Base-by-base conservation (phyloP, 2,888 invertebrate species). In the Caenorhabditis sulstoni region DNA sequence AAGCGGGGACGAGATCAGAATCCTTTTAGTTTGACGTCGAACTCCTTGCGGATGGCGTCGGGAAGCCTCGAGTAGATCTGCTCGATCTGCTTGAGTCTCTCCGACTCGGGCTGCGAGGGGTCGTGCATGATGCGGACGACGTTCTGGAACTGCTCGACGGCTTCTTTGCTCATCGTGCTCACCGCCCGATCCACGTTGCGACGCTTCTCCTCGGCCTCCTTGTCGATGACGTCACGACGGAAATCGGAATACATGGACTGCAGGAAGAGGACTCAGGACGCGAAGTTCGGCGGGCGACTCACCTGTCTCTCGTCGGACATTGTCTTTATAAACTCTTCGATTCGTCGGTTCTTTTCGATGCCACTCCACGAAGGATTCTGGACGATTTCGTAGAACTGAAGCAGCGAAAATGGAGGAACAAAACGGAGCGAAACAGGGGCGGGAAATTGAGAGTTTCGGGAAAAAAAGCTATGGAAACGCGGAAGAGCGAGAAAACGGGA, bases 361-460 rank as follows among this genome's bases (percentile, higher is more conserved):
- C 74, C 79, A 45, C 77, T 71, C 84, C 83, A 84, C 16, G 70
- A 57, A 1, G 83, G 82, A 70, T 86, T 66, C 55, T 86, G 86
- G 9, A 86, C 86, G 23, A 86, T 86, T 47, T 76, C 80, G 73
- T 86, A 86, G 66, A 86, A 86, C 82, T 83, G 53, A 41, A 82
- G 76, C 12, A 59, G 1, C 20, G 3, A 29, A 18, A 20, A 29
- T 20, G 7, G 18, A 29, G 37, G 37, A 22, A 7, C 14, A 29
- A 55, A 39, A 5, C 29, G 29, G 35, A n/a, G 11, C 14, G 11
- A 0, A 1, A n/a, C 0, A 22, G 9, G 16, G n/a, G 29, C 29
- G 29, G 29, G 29, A 29, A 29, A 29, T 29, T 29, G 44, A 55
- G 9, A 14, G 14, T 18, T 20, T 53, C 18, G 9, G 23, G 44